Conservation (phyloP, 2,113 vertebrate genomes). For the Pampusana beccarii region DNA sequence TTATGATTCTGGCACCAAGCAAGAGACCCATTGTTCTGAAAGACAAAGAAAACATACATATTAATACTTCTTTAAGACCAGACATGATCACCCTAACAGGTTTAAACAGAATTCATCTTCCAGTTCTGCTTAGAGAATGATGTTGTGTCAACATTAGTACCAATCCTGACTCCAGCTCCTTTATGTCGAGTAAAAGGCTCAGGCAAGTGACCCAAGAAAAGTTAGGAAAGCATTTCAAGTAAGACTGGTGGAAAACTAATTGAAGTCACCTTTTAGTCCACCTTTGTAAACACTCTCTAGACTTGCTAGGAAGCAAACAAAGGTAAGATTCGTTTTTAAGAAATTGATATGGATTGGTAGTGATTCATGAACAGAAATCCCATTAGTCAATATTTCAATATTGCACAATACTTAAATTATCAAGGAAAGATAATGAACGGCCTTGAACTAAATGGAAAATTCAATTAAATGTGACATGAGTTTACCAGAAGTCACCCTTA, state of each 20-base stretch:
- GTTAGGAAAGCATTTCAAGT: not conserved
- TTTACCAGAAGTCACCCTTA: not conserved
- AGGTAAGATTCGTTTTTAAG: not conserved
- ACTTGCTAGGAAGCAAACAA: not conserved
- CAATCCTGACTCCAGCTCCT: not conserved
- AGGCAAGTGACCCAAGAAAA: not conserved
- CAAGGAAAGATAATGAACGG: not conserved
- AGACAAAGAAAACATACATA: slow-evolving; percentile 16
- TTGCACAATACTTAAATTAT: not conserved
- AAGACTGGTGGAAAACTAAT: not conserved
- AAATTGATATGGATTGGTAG: not conserved
- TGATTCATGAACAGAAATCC: not conserved
- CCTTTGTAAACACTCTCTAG: not conserved
- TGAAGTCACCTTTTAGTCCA: not conserved
- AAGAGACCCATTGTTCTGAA: slow-evolving; percentile 94
- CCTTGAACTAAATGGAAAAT: not conserved
- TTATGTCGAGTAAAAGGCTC: not conserved
- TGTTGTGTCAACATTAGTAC: not conserved
- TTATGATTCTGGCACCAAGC: slow-evolving; percentile 98
- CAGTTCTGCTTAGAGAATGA: not conserved
- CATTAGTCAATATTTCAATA: not conserved
- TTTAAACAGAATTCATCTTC: not conserved
- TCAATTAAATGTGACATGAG: not conserved
- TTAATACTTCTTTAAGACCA: not conserved
- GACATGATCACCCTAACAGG: not conserved